Evolutionary conservation across 2,888 invertebrate species (phyloP).

Genomic region (Drosophila anomalata): DNA sequence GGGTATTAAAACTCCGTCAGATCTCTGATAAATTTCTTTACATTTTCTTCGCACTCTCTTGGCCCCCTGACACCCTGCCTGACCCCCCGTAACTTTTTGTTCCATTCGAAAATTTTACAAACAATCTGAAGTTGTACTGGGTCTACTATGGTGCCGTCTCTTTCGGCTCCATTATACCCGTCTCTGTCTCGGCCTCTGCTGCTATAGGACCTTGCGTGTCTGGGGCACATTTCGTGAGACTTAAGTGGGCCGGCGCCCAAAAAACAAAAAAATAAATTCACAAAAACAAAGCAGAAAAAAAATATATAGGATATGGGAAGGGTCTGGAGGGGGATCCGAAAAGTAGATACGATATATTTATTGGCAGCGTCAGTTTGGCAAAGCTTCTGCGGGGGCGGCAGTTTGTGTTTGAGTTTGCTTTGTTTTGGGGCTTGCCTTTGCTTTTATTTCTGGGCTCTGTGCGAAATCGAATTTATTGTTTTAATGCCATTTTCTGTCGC

Average conservation of each 20-base stretch:
- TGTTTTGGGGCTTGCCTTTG: constrained; percentile 27
- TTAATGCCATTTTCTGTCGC: constrained; percentile 72
- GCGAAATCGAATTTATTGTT: constrained; percentile 77
- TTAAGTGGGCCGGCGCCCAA: constrained; percentile 70
- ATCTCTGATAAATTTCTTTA: constrained; percentile 21
- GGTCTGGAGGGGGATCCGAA: constrained; percentile 25
- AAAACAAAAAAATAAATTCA: constrained; percentile 22
- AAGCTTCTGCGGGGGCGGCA: constrained; percentile 31
- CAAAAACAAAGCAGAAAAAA: constrained; percentile 8
- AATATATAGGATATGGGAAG: background rate
- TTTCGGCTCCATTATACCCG: background rate
- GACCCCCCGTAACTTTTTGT: constrained; percentile 18
- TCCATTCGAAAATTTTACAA: constrained; percentile 40
- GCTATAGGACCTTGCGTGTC: constrained; percentile 62
- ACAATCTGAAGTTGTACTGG: constrained; percentile 40
- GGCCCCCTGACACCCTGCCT: background rate
- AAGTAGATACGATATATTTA: constrained; percentile 68
- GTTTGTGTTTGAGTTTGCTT: constrained; percentile 41
- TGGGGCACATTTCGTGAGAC: constrained; percentile 65
- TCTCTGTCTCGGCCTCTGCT: constrained; percentile 26
- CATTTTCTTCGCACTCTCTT: constrained; percentile 8
- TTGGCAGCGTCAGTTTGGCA: constrained; percentile 57
- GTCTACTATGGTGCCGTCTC: background rate
- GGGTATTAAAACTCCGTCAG: constrained; percentile 34
- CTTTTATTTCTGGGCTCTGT: constrained; percentile 37